Conservation (phyloP, 2,888 invertebrate genomes). For the Polyploca ridens region DNA sequence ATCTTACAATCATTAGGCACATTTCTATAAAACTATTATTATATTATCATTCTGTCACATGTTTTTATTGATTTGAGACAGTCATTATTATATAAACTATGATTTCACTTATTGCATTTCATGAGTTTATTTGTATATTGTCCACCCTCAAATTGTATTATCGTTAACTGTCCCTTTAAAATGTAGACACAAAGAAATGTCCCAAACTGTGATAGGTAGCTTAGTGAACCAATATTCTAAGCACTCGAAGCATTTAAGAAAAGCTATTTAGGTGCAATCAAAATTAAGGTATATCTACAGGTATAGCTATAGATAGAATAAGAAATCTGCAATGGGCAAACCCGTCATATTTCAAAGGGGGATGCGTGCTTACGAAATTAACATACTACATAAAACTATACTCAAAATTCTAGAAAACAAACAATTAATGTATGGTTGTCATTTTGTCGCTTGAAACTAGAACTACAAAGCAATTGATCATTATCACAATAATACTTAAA, state of each 20-base stretch:
- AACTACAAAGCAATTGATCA: background rate
- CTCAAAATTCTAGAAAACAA: background rate
- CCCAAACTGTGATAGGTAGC: background rate
- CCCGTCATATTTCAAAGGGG: background rate
- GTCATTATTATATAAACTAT: background rate
- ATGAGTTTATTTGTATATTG: background rate
- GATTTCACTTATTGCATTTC: background rate
- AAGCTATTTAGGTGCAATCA: background rate
- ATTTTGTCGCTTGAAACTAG: background rate
- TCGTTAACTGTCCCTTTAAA: background rate
- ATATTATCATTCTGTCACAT: background rate
- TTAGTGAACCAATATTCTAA: background rate
- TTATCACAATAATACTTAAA: conserved; percentile 12
- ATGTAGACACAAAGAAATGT: background rate
- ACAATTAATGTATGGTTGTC: background rate
- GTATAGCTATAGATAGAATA: background rate
- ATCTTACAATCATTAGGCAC: background rate
- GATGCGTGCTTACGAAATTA: background rate
- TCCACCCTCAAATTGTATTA: background rate
- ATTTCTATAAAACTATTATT: background rate
- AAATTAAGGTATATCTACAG: background rate
- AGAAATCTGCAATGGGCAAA: background rate
- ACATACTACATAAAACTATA: too few relatives aligned
- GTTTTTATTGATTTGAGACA: background rate
- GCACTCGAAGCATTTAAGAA: background rate